These are phyloP conservation scores for Microcebus murinus DNA, from an alignment of 2,113 vertebrate species.

Conservation along the genomic window DNA sequence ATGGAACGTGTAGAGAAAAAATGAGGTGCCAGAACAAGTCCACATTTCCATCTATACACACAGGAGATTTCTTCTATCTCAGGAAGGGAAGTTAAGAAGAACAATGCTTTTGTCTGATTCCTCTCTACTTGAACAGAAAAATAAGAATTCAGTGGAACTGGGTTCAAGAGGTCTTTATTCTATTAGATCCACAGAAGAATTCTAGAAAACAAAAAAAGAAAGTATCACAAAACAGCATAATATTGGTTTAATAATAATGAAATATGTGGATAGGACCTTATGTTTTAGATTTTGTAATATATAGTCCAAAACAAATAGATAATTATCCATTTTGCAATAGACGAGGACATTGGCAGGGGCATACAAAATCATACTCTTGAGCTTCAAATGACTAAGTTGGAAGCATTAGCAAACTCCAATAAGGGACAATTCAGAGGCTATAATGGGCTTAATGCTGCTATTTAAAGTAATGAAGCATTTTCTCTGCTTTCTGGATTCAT, in stretches of 20 bases:
- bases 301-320: neutral
- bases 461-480: constrained; percentile 72
- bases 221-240: neutral
- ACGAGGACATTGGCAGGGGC: neutral
- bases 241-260: neutral
- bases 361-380: neutral
- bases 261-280: neutral
- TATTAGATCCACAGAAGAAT: constrained; percentile 30
- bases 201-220: constrained; percentile 12
- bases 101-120: neutral
- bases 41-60: neutral
- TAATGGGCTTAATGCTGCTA: constrained; percentile 55
- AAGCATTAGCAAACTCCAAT: constrained; percentile 27
- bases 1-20: neutral
- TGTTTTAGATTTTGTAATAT: neutral
- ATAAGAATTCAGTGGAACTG: constrained; percentile 78
- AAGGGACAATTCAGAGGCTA: constrained; percentile 45
- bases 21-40: neutral
- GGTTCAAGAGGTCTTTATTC: constrained; percentile 38
- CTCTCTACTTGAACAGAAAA: constrained; percentile 55
- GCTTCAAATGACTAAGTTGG: constrained; percentile 47
- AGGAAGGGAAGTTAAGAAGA: neutral
- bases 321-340: neutral
- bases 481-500: constrained; percentile 66
- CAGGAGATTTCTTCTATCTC: neutral